Base-by-base conservation (phyloP, 2,113 vertebrate genomes). In the Isurus oxyrinchus region DNA sequence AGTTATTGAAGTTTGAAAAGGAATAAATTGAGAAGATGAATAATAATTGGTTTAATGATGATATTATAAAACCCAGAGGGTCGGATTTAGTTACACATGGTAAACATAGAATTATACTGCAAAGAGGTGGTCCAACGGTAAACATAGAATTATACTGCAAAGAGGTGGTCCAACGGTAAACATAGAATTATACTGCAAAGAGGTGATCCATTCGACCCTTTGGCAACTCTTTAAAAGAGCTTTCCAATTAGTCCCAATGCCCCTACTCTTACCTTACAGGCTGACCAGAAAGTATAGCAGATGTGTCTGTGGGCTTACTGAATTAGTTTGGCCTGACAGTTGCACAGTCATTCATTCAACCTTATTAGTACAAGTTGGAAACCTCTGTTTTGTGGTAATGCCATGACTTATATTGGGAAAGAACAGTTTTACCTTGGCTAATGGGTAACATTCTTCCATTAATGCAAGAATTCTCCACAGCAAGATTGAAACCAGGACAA, bases 11-110 rank as follows among this genome's bases (percentile, higher is more conserved):
- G 35, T 66, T 94, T 63, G 6, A 63, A 59, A 31, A 91, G 59
- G 57, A 66, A 66, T 23, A 63, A 5, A 66, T 25, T 63, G 59
- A 63, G 90, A 93, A 1, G 14, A 63, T 93, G 90, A 63, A 63
- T 93, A 93, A 93, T 63, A 93, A 93, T 93, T 61, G 35, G 31
- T 63, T 93, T 61, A 93, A 63, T 93, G 90, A 21, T 19, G n/a
- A 40, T 61, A 93, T n/a, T 3, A 7, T 40, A 8, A n/a, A 93
- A 61, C 57, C 55, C 57, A 59, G 27, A 61, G 90, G 59, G 59
- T 93, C 59, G 59, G 40, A 63, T 93, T 93, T 21, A 61, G 31
- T 93, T 93, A 40, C 90, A 94, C 21, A 21, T 6, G 49, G 5
- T 40, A 94, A 94, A 35, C 31, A 94, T 2, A n/a, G 14, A n/a